Percentiles rank a stretch among this genome's conserved stretches.
These are phyloP conservation scores for Drosophila vallismaia DNA, from an alignment of 2,888 invertebrate genomes.

Conservation along the genomic window DNA sequence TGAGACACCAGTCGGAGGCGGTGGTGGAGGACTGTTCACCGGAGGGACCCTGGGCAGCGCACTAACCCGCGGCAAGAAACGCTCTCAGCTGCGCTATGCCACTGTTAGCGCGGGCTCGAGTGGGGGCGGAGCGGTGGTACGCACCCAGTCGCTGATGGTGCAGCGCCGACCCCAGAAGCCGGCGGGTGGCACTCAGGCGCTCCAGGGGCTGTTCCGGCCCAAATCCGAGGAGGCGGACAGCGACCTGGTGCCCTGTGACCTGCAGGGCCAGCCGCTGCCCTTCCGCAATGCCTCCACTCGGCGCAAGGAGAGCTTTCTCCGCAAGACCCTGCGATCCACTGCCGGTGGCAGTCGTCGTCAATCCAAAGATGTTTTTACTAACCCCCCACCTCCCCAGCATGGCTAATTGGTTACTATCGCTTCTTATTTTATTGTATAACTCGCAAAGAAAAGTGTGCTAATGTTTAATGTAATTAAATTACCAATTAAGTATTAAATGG, in stretches of 20 bases:
- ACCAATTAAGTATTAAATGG: not conserved
- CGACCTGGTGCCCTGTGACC: constrained; percentile 50
- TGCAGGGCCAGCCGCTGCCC: constrained; percentile 33
- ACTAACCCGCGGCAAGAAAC: constrained; percentile 81
- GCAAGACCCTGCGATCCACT: constrained; percentile 83
- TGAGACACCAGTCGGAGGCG: constrained; percentile 42
- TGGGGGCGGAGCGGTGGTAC: constrained; percentile 68
- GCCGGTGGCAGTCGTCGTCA: constrained; percentile 78
- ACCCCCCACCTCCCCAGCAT: constrained; percentile 34
- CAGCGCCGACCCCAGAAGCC: constrained; percentile 63
- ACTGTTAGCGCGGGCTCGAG: constrained; percentile 62
- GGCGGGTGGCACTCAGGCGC: constrained; percentile 31
- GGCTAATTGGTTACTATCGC: constrained; percentile 25
- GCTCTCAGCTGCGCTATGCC: constrained; percentile 73
- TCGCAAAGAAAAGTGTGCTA: constrained; percentile 15
- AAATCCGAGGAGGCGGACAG: constrained; percentile 24
- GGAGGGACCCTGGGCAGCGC: constrained; percentile 79
- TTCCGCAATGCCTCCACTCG: constrained; percentile 54
- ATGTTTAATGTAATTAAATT: constrained; percentile 13
- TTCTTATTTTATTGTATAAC: constrained; percentile 9
- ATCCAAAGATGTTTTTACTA: constrained; percentile 69
- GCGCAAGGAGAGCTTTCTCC: constrained; percentile 84
- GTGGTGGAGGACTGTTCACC: constrained; percentile 42
- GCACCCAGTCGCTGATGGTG: constrained; percentile 77
- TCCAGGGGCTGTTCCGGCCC: constrained; percentile 58